Evolutionary conservation across 2,113 vertebrate species (phyloP).

Genomic region (Pedionomus torquatus): DNA sequence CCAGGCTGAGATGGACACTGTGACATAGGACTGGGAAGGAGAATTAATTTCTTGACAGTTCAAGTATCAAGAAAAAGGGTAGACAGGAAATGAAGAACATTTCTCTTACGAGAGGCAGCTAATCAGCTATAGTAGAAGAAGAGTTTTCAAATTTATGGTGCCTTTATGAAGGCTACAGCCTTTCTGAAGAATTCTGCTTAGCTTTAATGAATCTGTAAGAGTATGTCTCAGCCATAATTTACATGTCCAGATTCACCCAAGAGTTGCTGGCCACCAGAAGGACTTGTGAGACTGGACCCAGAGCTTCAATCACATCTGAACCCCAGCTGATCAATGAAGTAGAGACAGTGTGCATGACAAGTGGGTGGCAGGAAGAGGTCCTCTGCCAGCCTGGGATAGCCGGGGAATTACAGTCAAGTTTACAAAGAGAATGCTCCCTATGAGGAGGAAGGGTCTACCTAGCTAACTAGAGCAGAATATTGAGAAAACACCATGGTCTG

Average conservation of each 20-base stretch:
- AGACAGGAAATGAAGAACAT: neutral
- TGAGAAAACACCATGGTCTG: neutral
- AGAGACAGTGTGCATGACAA: neutral
- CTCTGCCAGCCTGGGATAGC: rapidly evolving
- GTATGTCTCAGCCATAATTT: neutral
- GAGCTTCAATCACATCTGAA: neutral
- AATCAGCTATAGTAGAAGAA: neutral
- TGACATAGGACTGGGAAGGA: neutral
- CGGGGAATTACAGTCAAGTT: neutral
- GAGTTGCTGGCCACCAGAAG: neutral
- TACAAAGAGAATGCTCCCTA: neutral
- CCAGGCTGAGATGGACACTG: neutral
- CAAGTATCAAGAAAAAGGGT: neutral
- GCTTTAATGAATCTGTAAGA: neutral
- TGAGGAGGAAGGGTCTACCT: neutral
- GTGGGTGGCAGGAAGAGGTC: rapidly evolving
- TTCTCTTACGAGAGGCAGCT: neutral
- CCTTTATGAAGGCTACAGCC: neutral
- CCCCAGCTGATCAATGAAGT: rapidly evolving
- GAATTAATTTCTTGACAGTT: neutral
- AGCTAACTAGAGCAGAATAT: neutral
- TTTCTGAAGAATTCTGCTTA: neutral
- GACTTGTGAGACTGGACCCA: neutral
- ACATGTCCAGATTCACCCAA: neutral
- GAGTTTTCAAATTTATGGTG: neutral